These are phyloP conservation scores for Chorisops tibialis DNA, from an alignment of 2,888 invertebrate species.

Conservation along the genomic window DNA sequence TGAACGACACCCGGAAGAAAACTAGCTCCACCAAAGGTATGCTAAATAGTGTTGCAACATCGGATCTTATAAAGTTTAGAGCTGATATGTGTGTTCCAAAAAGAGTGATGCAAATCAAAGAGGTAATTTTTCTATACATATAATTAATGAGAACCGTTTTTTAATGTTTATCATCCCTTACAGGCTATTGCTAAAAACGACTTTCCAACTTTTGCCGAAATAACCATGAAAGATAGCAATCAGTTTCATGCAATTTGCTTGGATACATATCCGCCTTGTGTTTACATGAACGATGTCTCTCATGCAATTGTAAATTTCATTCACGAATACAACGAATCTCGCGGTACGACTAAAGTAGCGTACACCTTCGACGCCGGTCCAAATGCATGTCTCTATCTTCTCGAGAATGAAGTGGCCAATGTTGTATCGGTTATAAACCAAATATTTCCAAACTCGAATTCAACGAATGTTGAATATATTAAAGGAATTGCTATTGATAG, in stretches of 20 bases:
- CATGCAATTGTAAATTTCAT: conserved; percentile 74
- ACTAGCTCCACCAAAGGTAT: conserved; percentile 87
- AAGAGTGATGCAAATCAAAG: conserved; percentile 60
- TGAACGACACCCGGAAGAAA: conserved; percentile 78
- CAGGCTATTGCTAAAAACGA: conserved; percentile 60
- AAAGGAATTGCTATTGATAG: conserved; percentile 56
- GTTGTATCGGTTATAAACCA: conserved; percentile 66
- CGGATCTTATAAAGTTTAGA: conserved; percentile 74
- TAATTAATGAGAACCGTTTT: neutral
- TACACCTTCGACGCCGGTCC: conserved; percentile 99
- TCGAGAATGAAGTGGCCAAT: conserved; percentile 69
- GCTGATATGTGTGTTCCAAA: conserved; percentile 69
- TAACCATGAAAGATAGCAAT: conserved; percentile 97
- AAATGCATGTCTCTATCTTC: conserved; percentile 86
- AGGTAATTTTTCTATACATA: conserved; percentile 44
- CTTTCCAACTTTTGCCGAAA: conserved; percentile 81
- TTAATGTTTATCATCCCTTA: conserved; percentile 4
- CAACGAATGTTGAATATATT: conserved; percentile 53
- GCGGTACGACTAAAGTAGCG: conserved; percentile 69
- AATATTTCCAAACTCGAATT: conserved; percentile 64
- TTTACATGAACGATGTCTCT: conserved; percentile 89
- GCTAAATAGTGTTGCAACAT: conserved; percentile 76
- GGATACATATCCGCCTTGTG: conserved; percentile 91
- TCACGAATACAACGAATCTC: conserved; percentile 74
- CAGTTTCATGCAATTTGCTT: conserved; percentile 92